Conservation (phyloP, 2,888 invertebrate genomes). For the Siphonodentalium dalli region DNA sequence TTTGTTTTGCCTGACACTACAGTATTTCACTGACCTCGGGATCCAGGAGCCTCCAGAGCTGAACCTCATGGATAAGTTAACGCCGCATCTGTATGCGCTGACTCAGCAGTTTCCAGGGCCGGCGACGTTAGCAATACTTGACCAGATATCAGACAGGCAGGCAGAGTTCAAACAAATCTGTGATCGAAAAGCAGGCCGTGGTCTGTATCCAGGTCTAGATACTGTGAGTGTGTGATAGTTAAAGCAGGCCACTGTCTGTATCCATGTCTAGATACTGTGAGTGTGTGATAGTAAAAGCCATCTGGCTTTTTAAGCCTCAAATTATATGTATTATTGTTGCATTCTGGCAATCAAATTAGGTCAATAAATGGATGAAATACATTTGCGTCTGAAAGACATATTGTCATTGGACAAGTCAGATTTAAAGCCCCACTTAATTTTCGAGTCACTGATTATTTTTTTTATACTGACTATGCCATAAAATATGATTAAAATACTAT, state of each 20-base stretch:
- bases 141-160: conserved; percentile 37
- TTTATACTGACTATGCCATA: too few species aligned
- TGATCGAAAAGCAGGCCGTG: conserved; percentile 41
- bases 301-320: too few species aligned
- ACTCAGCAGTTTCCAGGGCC: conserved; percentile 76
- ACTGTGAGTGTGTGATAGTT: conserved; percentile 41
- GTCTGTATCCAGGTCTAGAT: conserved; percentile 66
- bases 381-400: too few species aligned
- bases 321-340: too few species aligned
- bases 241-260: conserved; percentile 64
- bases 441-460: too few species aligned
- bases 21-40: conserved; percentile 77
- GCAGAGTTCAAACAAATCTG: conserved; percentile 39
- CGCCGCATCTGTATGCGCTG: conserved; percentile 72
- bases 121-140: conserved; percentile 70
- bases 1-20: conserved; percentile 79
- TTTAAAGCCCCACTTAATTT: too few species aligned
- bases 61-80: conserved; percentile 62
- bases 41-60: conserved; percentile 57
- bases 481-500: too few species aligned
- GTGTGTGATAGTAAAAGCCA: conserved; percentile 8
- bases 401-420: too few species aligned
- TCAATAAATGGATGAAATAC: too few species aligned
- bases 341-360: too few species aligned
- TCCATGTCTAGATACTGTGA: conserved; percentile 60